Conservation (phyloP, 2,797 vertebrate genomes). For the Rhadinocentrus ornatus region DNA sequence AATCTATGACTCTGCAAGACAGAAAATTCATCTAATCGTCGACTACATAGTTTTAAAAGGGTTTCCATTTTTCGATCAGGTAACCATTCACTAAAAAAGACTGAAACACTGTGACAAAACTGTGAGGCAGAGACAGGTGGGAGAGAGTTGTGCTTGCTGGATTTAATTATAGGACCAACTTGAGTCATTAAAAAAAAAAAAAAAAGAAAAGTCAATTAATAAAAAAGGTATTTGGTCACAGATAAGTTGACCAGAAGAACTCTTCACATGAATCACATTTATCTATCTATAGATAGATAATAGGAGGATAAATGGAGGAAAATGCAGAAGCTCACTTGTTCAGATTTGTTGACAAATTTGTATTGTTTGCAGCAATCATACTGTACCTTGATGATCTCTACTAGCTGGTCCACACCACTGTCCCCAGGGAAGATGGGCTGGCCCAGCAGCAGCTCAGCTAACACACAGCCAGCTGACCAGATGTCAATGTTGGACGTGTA, state of each 20-base stretch:
- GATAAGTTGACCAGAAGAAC: too few species aligned
- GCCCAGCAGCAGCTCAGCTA: conserved; percentile 92
- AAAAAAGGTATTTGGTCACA: neutral
- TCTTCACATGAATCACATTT: too few species aligned
- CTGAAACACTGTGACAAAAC: neutral
- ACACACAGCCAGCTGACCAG: conserved; percentile 95
- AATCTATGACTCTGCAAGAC: neutral
- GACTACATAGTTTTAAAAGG: neutral
- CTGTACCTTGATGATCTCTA: conserved; percentile 94
- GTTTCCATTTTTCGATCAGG: neutral
- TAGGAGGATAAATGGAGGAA: too few species aligned
- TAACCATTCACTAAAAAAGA: neutral
- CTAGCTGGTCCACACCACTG: conserved; percentile 95
- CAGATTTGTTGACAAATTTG: neutral
- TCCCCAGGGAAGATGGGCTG: conserved; percentile 96
- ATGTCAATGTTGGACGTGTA: conserved; percentile 96
- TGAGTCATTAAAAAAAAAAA: neutral
- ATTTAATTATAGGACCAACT: neutral
- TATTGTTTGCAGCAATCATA: conserved; percentile 1
- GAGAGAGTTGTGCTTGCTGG: too few species aligned
- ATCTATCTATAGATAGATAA: too few species aligned
- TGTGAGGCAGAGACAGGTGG: neutral
- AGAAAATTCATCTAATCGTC: neutral
- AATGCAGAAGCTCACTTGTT: neutral
- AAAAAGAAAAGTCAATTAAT: neutral